A percentile compares a stretch with the other conserved stretches of the same genome.
phyloP scores from a whole-genome alignment of 2,113 vertebrate species.

The Bolborhynchus lineola region DNA sequence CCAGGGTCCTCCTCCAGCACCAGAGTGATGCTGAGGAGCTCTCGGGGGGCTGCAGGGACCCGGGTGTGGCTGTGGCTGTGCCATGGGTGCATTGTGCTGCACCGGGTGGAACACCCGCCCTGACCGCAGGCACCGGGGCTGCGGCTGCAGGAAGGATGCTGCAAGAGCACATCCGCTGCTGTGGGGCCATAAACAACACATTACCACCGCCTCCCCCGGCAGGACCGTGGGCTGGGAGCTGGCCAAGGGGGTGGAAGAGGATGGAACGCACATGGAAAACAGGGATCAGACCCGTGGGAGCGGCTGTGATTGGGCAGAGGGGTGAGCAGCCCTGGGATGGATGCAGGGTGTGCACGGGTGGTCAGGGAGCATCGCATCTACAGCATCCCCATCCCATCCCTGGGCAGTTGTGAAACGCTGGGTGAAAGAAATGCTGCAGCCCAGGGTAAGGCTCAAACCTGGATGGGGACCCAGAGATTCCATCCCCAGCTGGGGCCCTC shows the following conservation, averaged over 20 bases:
- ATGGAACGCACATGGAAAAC: not conserved
- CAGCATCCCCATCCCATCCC: not conserved
- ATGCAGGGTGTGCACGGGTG: not conserved
- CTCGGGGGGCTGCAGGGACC: not conserved
- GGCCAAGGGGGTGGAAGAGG: not conserved
- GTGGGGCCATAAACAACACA: not conserved
- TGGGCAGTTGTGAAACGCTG: not conserved
- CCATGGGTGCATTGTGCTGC: not conserved
- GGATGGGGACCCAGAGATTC: rapidly evolving
- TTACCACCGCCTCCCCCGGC: not conserved
- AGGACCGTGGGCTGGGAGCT: not conserved
- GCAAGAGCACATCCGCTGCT: not conserved
- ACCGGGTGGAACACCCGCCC: not conserved
- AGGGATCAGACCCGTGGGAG: not conserved
- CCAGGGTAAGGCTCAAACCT: not conserved
- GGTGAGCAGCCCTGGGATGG: not conserved
- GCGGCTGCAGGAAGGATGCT: not conserved
- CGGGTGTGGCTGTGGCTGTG: not conserved
- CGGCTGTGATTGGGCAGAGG: not conserved
- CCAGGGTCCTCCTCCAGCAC: not conserved
- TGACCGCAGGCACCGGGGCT: not conserved
- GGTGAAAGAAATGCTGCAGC: not conserved
- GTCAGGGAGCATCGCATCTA: not conserved
- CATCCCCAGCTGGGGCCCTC: not conserved
- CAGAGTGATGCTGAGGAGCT: not conserved